Evolutionary conservation across 2,113 vertebrate species (phyloP), one percentile per base, ranked within the genome.

Genomic region (Barnardius zonarius): DNA sequence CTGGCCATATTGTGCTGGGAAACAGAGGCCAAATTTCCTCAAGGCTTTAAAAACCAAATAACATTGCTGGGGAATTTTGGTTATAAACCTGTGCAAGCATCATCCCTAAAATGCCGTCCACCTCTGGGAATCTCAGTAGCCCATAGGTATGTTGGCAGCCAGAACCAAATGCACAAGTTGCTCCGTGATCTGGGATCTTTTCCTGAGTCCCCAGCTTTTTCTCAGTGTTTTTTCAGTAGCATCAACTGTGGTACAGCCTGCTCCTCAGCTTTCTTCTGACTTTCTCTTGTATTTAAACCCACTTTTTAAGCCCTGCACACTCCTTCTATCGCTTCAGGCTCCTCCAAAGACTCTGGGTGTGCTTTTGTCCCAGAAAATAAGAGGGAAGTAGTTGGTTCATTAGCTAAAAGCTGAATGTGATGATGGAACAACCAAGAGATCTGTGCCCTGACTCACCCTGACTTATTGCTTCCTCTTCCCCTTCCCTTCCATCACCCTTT

Each of bases 91-190:
- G 22, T 9, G 41, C 64, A 41, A 2, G 25, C 44, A 59, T 13
- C 23, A 3, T 17, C 66, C 78, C 51, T 37, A 3, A 43, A 66
- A 23, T 10, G 5, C 33, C 7, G 0, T 3, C 44, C 0, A 0
- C 49, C 43, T 25, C 35, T 14, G 41, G 52, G 37, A 41, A n/a
- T 19, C 17, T 2, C 49, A 13, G 3, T 7, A 23, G 35, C 43
- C 28, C 14, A 0, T 0, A 19, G 43, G 73, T 35, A 22, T 13
- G 33, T 15, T n/a, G 54, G 52, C 37, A 68, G 78, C 81, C 78
- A 24, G 49, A 57, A 11, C 44, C 31, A 5, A 9, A 25, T 2
- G 49, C 22, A 19, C 0, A 1, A 39, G 63, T 16, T 33, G 2
- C 51, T 33, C 55, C 2, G 1, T 1, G 54, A 3, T 8, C 61